These are phyloP conservation scores for Urocolius indicus DNA, from an alignment of 2,113 vertebrate species.

Conservation along the genomic window DNA sequence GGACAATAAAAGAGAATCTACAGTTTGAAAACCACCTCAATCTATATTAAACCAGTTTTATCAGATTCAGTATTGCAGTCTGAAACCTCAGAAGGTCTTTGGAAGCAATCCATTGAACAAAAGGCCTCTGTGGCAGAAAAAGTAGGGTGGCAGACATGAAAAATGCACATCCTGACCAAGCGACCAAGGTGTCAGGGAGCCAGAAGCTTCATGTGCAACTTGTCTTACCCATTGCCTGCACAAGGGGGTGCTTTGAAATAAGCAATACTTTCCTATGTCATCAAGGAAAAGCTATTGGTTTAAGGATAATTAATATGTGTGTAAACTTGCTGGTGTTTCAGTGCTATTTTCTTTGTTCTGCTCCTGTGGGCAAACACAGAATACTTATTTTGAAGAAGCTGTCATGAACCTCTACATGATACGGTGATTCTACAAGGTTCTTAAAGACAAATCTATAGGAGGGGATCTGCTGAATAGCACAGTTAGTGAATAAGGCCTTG, in stretches of 20 bases:
- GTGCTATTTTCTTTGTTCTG: constrained; percentile 1
- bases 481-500: constrained; percentile 5
- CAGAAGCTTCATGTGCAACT: not conserved
- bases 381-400: constrained; percentile 27
- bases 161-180: not conserved
- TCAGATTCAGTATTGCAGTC: not conserved
- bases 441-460: constrained; percentile 17
- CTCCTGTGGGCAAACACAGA: not conserved
- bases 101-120: not conserved
- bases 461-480: not conserved
- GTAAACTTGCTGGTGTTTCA: not conserved
- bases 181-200: not conserved
- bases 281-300: not conserved
- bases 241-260: constrained; percentile 59
- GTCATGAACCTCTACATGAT: not conserved
- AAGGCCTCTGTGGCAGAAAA: not conserved
- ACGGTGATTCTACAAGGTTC: not conserved
- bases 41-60: not conserved
- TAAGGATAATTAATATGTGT: not conserved
- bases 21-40: not conserved
- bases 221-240: constrained; percentile 43
- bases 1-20: not conserved
- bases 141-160: not conserved
- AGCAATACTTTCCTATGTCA: not conserved
- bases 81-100: not conserved